Evolutionary conservation across 2,797 vertebrate genomes (phyloP), one percentile per base, ranked within the genome.

Genomic region (Uromys caudimaculatus): DNA sequence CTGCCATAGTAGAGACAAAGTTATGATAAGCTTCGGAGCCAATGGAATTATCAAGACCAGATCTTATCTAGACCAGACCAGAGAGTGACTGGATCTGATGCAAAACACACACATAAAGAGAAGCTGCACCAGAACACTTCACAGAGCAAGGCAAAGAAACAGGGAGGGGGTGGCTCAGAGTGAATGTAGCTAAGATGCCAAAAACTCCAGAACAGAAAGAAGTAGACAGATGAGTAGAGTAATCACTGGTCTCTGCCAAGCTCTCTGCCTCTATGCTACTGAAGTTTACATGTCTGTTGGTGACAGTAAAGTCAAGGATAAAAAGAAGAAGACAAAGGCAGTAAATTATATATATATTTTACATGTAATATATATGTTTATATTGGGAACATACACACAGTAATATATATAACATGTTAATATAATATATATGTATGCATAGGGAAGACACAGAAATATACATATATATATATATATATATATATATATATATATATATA

Each of bases 241-340:
- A 44, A 73, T 50, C 24, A 52, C 4, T 50, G 35, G 9, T 24
- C 13, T 79, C 38, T 88, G 21, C 32, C 84, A 64, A 92, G 35
- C n/a, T 96, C 76, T 89, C 69, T 85, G 4, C 0, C 77, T 95
- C 76, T 88, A 69, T 85, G 4, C 0, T 78, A 0, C 73, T 78
- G 32, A 91, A 86, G 21, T 54, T 0, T 41, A 0, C 21, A 50
- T 44, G 29, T 1, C 0, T 0, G 0, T 4, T 0, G 7, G 9
- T 44, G 44, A 77, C 38, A 32, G 41, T 0, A 29, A 89, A 89
- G n/a, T 6, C 0, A 23, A 64, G 60, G 14, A 19, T 11, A 21
- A 76, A 90, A 77, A 14, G 10, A 41, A 23, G 60, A 62, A 56
- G 50, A 75, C 24, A 16, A 47, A 92, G n/a, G 32, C 54, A 91